Percentiles rank a stretch among this genome's conserved stretches.
Conservation (phyloP, 2,888 invertebrate species). For the Drosophila monieri region DNA sequence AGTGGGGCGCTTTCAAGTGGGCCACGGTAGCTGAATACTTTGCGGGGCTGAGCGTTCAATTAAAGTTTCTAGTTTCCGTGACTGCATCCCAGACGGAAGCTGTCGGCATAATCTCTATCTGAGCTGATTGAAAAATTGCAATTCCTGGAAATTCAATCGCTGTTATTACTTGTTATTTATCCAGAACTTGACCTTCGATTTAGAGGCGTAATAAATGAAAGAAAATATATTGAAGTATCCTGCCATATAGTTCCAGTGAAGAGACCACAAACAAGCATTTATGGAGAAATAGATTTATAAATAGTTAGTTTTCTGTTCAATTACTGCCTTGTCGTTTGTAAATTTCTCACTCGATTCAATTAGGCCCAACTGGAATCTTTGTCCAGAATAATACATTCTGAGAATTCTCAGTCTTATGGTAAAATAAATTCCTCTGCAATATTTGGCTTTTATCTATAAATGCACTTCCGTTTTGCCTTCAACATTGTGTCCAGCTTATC, state of each 20-base stretch:
- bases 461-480: conserved; percentile 1
- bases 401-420: neutral
- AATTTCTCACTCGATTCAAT: neutral
- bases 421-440: neutral
- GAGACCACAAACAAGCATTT: neutral
- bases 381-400: neutral
- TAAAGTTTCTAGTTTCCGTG: conserved; percentile 28
- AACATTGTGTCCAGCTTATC: conserved; percentile 14
- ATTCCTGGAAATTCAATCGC: conserved; percentile 7
- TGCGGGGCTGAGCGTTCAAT: conserved; percentile 36
- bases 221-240: neutral
- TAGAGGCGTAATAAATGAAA: neutral
- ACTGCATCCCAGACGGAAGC: conserved; percentile 24
- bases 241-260: neutral
- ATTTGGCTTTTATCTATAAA: conserved; percentile 4
- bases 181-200: neutral
- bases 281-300: too few species aligned
- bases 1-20: neutral
- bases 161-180: neutral
- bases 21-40: conserved; percentile 24
- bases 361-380: neutral
- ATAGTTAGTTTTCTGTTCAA: neutral
- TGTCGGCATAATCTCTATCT: conserved; percentile 23
- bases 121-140: conserved; percentile 26
- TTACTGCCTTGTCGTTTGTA: neutral